phyloP scores from a whole-genome alignment of 2,888 invertebrate species.

The Conops quadrifasciatus region DNA sequence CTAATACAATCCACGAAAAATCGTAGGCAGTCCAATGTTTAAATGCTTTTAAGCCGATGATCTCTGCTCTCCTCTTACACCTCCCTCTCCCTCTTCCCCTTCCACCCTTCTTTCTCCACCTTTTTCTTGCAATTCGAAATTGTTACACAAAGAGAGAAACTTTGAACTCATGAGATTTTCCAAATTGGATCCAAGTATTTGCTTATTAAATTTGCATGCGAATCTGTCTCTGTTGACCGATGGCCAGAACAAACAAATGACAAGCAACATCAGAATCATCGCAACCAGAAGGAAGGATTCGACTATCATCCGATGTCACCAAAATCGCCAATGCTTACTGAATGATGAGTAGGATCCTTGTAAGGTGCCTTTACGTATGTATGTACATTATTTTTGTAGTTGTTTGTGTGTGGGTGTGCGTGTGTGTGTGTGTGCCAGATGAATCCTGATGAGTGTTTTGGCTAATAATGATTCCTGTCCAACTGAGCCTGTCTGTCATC shows the following conservation, averaged over 20 bases:
- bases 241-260: conserved; percentile 40
- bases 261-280: background rate
- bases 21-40: no score
- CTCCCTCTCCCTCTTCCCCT: no score
- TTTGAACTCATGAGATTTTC: conserved; percentile 62
- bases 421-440: no score
- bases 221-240: conserved; percentile 65
- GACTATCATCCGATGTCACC: no score
- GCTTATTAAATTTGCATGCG: conserved; percentile 66
- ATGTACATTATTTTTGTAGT: background rate
- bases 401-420: no score
- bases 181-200: conserved; percentile 61
- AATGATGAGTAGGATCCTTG: background rate
- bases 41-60: background rate
- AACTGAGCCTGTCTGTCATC: background rate
- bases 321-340: background rate
- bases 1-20: no score
- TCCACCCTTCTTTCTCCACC: background rate
- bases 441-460: background rate
- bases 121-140: background rate
- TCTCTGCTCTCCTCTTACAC: background rate
- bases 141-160: conserved; percentile 38
- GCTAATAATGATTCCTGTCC: conserved; percentile 23
- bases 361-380: background rate
- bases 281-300: background rate